Conservation (phyloP, 2,797 vertebrate species). For the Tympanoctomys barrerae region DNA sequence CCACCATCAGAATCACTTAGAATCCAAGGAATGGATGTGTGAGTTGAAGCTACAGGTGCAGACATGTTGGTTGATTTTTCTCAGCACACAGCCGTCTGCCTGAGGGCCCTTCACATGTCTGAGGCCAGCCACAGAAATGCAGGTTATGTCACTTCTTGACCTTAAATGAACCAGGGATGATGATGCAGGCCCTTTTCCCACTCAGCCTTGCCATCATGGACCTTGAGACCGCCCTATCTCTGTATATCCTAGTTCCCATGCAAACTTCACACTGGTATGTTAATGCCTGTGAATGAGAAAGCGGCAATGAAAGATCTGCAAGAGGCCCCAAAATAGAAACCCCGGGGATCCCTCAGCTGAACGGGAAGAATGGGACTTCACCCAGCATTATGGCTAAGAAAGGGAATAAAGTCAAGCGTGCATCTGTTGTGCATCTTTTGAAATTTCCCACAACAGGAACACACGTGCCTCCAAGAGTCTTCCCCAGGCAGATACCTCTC, state of each 20-base stretch:
- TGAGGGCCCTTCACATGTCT: neutral
- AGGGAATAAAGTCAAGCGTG: neutral
- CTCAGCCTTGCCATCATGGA: too few relatives aligned
- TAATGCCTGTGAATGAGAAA: neutral
- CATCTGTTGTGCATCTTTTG: neutral
- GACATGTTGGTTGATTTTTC: fast-evolving
- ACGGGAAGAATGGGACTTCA: neutral
- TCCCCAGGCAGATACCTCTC: neutral
- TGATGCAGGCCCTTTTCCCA: fast-evolving
- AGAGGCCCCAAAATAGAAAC: neutral
- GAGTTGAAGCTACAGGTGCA: fast-evolving
- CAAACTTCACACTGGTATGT: fast-evolving
- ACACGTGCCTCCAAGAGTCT: fast-evolving
- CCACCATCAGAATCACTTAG: neutral
- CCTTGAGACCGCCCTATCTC: neutral
- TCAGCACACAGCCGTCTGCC: neutral
- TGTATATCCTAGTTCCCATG: fast-evolving
- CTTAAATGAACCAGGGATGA: neutral
- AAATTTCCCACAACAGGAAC: neutral
- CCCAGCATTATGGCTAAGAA: neutral
- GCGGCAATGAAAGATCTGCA: neutral
- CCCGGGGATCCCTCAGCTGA: neutral
- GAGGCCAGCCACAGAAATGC: fast-evolving
- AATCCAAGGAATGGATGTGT: neutral
- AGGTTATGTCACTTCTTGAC: neutral